Conservation (phyloP, 2,888 invertebrate species). For the Synergus laeviventris region DNA sequence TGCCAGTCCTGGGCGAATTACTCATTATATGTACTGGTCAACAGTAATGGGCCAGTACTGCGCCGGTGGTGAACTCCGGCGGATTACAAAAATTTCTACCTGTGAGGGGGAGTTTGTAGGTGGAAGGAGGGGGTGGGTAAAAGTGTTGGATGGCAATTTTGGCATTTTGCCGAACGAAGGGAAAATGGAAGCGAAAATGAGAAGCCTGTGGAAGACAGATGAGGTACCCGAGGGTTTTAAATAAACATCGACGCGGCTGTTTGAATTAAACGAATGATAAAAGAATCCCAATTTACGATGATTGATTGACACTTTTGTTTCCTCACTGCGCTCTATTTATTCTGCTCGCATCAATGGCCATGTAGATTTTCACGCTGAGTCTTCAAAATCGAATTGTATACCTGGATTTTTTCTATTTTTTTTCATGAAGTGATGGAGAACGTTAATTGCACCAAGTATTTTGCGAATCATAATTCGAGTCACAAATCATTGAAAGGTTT, state of each 20-base stretch:
- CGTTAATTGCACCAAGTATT: not conserved
- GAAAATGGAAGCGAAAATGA: constrained; percentile 47
- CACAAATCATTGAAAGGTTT: not conserved
- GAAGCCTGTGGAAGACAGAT: constrained; percentile 38
- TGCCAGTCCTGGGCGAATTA: too few species aligned
- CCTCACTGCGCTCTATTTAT: constrained; percentile 42
- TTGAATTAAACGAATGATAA: constrained; percentile 38
- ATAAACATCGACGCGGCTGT: constrained; percentile 21
- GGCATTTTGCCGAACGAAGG: constrained; percentile 47
- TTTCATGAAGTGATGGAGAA: not conserved
- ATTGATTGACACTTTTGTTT: constrained; percentile 49
- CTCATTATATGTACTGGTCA: too few species aligned
- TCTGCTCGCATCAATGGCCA: constrained; percentile 22
- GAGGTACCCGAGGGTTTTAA: constrained; percentile 23
- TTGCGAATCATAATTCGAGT: too few species aligned
- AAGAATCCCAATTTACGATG: constrained; percentile 43
- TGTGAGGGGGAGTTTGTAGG: not conserved
- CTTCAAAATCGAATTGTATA: constrained; percentile 32
- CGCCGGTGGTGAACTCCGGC: too few species aligned
- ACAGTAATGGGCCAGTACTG: too few species aligned
- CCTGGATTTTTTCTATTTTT: not conserved
- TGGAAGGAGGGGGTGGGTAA: not conserved
- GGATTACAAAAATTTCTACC: too few species aligned
- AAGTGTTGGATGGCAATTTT: constrained; percentile 33
- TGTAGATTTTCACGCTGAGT: constrained; percentile 7